These are phyloP conservation scores for Actinostola sp. DNA, from an alignment of 92 coral and sea anemone species.

Conservation along the genomic window DNA sequence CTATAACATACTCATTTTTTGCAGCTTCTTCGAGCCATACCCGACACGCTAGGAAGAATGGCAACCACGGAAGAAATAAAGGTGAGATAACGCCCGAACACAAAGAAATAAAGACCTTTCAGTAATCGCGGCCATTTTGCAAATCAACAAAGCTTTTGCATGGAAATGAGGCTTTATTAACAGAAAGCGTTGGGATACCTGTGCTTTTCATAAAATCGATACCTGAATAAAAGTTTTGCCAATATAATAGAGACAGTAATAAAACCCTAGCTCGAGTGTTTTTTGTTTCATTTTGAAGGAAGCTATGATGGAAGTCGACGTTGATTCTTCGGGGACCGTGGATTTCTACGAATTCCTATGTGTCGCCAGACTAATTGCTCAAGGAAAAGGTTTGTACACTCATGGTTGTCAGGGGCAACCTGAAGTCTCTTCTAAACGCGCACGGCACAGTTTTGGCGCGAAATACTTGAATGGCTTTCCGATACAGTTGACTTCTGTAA, in stretches of 20 bases:
- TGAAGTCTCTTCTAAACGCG: not conserved
- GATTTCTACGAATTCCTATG: constrained; percentile 94
- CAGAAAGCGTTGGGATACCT: too few species aligned
- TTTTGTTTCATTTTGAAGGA: constrained; percentile 47
- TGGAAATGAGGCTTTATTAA: too few species aligned
- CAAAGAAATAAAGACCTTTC: not conserved
- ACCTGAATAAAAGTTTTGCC: too few species aligned
- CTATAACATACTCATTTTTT: not conserved
- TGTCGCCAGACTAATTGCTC: constrained; percentile 86
- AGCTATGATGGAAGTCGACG: constrained; percentile 91
- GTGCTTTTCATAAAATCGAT: too few species aligned
- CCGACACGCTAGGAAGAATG: constrained; percentile 94
- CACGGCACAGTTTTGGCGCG: constrained; percentile 3
- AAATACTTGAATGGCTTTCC: not conserved
- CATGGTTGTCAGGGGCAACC: not conserved
- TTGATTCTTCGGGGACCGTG: constrained; percentile 92
- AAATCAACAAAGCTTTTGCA: too few species aligned
- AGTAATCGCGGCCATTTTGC: not conserved
- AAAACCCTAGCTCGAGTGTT: not conserved
- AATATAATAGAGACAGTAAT: too few species aligned
- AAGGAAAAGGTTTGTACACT: constrained; percentile 74
- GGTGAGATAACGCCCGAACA: constrained; percentile 33
- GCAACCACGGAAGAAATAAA: constrained; percentile 96
- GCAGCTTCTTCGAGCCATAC: constrained; percentile 90
- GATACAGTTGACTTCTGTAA: not conserved